Evolutionary conservation across 64 coral and sea anemone genomes (phyloP), one percentile per base, ranked within the genome.

Genomic region (Dendrophyllia cribrosa): DNA sequence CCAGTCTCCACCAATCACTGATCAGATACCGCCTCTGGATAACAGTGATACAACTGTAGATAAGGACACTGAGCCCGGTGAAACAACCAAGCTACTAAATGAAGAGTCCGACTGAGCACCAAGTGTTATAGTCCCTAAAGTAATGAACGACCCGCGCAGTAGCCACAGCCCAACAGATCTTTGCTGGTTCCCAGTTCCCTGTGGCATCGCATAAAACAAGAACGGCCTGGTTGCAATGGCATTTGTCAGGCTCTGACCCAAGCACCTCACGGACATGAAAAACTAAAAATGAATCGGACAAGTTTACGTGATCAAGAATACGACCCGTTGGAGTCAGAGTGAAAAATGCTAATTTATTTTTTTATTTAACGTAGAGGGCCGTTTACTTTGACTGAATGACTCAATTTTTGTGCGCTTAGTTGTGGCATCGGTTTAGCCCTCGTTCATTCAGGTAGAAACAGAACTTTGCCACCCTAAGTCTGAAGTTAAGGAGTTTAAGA

Each of bases 281-380:
- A 24, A 64, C 47, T 13, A 13, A 25, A 61, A 63, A 16, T 2
- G 17, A 78, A 78, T 58, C 17, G 59, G 78, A 82, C 78, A 23
- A 23, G 43, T 84, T 84, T 46, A 2, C 44, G 34, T 67, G 80
- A 67, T 67, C 48, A 16, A 45, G 47, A 23, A 34, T 9, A 49
- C 47, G 16, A 66, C 59, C 47, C 50, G 16, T 5, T 45, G 80
- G 17, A 84, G 80, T 84, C 59, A 51, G 63, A 67, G 80, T 68
- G 80, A 51, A 67, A 84, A 84, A 67, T 84, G 80, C 80, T 84
- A 84, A 84, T 84, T 84, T 84, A 84, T 79, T 84, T 84, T 84
- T 82, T 84, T 84, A 84, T 84, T 84, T 84, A 84, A 84, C 21
- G 44, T 84, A 67, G 62, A 67, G 46, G 80, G 80, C 62, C 80